phyloP scores from a whole-genome alignment of 2,797 vertebrate genomes.

The Pelobates cultripes region DNA sequence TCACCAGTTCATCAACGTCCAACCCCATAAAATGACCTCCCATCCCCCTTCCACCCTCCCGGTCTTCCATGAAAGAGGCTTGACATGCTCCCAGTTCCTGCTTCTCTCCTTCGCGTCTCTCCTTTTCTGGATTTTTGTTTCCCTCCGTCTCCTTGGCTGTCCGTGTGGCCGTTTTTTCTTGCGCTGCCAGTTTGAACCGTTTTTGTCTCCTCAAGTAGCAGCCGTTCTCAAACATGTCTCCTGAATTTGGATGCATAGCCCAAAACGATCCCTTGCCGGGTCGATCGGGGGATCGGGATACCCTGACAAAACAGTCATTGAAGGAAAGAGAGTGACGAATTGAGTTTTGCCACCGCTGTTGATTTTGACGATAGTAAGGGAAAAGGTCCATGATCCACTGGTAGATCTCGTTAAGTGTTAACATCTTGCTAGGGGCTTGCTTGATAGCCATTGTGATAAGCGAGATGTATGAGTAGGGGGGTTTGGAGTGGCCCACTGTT shows the following conservation, averaged over 20 bases:
- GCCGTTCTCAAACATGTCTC: conserved; percentile 93
- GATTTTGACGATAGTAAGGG: conserved; percentile 89
- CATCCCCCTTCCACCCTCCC: conserved; percentile 71
- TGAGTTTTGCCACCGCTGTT: conserved; percentile 92
- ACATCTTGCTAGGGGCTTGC: conserved; percentile 89
- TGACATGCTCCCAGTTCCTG: conserved; percentile 76
- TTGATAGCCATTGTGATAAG: conserved; percentile 94
- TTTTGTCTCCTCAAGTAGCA: conserved; percentile 91
- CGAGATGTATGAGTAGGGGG: conserved; percentile 89
- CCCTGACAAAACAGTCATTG: conserved; percentile 92
- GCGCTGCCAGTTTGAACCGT: conserved; percentile 89
- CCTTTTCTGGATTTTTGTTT: conserved; percentile 70
- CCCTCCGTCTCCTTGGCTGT: conserved; percentile 68
- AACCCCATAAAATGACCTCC: conserved; percentile 74
- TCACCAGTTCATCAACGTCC: conserved; percentile 82
- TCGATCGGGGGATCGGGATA: conserved; percentile 88
- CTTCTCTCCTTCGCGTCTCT: conserved; percentile 72
- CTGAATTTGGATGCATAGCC: conserved; percentile 88
- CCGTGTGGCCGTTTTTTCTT: conserved; percentile 67
- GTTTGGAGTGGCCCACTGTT: conserved; percentile 87
- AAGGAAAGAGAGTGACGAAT: conserved; percentile 91
- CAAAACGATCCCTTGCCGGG: conserved; percentile 91
- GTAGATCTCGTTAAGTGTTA: conserved; percentile 91
- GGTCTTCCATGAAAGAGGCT: conserved; percentile 77
- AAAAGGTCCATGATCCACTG: conserved; percentile 96